phyloP scores from a whole-genome alignment of 2,797 vertebrate species.

The Neomorphus geoffroyi region DNA sequence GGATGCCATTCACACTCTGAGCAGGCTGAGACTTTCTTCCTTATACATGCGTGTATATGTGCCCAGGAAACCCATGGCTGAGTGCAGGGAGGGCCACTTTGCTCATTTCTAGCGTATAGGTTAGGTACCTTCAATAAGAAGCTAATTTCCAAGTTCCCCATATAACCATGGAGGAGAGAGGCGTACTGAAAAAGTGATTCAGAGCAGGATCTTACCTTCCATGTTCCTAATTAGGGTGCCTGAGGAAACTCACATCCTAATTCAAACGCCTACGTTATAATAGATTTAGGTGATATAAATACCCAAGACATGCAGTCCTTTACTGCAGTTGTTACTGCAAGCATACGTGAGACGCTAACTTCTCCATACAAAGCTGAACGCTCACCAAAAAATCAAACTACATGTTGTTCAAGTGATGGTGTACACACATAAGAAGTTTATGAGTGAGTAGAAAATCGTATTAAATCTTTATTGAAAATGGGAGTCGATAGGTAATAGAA shows the following conservation, averaged over 20 bases:
- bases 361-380: neutral
- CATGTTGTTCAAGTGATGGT: neutral
- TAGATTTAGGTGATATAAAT: neutral
- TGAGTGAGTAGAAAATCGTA: neutral
- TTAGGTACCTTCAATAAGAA: neutral
- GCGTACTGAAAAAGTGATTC: neutral
- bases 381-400: neutral
- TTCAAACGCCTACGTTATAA: neutral
- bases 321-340: neutral
- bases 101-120: neutral
- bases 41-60: neutral
- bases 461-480: neutral
- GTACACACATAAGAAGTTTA: neutral
- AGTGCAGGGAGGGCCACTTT: neutral
- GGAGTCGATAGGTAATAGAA: neutral
- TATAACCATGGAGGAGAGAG: neutral
- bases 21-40: neutral
- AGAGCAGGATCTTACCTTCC: neutral
- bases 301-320: neutral
- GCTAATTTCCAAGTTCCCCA: neutral
- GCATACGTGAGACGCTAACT: neutral
- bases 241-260: neutral
- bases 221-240: neutral
- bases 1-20: neutral
- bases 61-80: neutral